These are phyloP conservation scores for Spicauda simplicius DNA, from an alignment of 2,888 invertebrate genomes.

Conservation along the genomic window DNA sequence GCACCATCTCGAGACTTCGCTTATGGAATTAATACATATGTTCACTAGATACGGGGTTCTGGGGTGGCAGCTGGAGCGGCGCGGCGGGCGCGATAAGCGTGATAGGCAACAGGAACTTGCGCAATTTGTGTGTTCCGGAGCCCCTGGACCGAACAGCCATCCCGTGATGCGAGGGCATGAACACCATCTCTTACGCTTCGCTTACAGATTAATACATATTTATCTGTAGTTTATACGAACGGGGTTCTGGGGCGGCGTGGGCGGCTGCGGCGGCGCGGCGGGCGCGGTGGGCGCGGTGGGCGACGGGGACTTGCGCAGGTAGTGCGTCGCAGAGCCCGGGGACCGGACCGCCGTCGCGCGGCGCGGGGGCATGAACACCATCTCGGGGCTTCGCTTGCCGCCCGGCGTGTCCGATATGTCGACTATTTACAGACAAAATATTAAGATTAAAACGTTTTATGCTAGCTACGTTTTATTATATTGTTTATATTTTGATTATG, in stretches of 20 bases:
- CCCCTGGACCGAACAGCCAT: conserved; percentile 95
- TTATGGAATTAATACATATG: too few species aligned
- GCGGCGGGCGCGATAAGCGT: conserved; percentile 78
- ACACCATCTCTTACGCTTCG: conserved; percentile 87
- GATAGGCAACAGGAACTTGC: conserved; percentile 97
- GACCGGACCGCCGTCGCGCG: conserved; percentile 94
- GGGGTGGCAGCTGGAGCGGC: conserved; percentile 54
- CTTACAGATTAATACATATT: too few species aligned
- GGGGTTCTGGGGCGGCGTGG: conserved; percentile 54
- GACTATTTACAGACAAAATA: neutral
- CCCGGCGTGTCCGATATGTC: conserved; percentile 51
- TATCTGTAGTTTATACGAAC: too few species aligned
- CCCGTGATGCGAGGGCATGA: conserved; percentile 89
- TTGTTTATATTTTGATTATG: too few species aligned
- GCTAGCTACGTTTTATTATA: too few species aligned
- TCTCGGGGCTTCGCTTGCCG: conserved; percentile 85
- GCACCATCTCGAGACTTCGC: too few species aligned
- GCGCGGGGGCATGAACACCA: conserved; percentile 89
- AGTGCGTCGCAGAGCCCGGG: conserved; percentile 92
- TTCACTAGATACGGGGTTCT: conserved; percentile 55
- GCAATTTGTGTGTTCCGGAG: conserved; percentile 92
- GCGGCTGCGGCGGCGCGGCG: conserved; percentile 53
- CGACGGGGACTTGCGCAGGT: conserved; percentile 96
- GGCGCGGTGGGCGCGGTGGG: conserved; percentile 89
- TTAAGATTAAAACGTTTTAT: neutral